phyloP scores from a whole-genome alignment of 2,888 invertebrate species.

The Chalcis sispes region DNA sequence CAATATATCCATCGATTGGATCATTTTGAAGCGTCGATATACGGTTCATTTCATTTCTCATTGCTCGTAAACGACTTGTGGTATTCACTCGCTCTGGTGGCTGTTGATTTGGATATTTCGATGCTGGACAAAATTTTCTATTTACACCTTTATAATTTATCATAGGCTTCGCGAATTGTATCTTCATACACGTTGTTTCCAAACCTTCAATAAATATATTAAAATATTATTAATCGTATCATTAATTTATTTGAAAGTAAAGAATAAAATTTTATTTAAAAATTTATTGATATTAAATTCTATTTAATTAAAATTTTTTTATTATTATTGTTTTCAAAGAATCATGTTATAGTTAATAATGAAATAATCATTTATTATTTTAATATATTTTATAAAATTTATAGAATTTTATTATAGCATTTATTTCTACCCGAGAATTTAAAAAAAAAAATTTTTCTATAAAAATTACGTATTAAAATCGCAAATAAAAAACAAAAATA shows the following conservation, averaged over 20 bases:
- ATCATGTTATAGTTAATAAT: neutral
- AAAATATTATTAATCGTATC: neutral
- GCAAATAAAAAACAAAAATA: neutral
- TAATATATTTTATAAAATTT: neutral
- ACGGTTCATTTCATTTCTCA: slow-evolving; percentile 77
- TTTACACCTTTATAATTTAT: slow-evolving; percentile 67
- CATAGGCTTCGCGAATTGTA: slow-evolving; percentile 40
- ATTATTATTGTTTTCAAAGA: too few species aligned
- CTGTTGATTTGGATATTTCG: slow-evolving; percentile 65
- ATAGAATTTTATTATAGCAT: too few species aligned
- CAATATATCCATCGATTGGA: slow-evolving; percentile 84
- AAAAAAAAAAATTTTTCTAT: too few species aligned
- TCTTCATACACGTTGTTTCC: neutral
- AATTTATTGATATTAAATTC: too few species aligned
- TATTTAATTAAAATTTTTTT: too few species aligned
- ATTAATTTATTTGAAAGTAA: neutral
- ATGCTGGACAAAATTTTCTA: slow-evolving; percentile 65
- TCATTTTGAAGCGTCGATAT: slow-evolving; percentile 76
- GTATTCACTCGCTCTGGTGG: slow-evolving; percentile 76
- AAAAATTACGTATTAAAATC: too few species aligned
- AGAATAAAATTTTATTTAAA: too few species aligned
- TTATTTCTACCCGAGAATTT: too few species aligned
- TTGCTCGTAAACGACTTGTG: slow-evolving; percentile 69
- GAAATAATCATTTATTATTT: neutral
- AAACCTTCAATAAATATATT: neutral